These are phyloP conservation scores for Diadophis punctatus DNA, from an alignment of 2,113 vertebrate species.

Conservation along the genomic window DNA sequence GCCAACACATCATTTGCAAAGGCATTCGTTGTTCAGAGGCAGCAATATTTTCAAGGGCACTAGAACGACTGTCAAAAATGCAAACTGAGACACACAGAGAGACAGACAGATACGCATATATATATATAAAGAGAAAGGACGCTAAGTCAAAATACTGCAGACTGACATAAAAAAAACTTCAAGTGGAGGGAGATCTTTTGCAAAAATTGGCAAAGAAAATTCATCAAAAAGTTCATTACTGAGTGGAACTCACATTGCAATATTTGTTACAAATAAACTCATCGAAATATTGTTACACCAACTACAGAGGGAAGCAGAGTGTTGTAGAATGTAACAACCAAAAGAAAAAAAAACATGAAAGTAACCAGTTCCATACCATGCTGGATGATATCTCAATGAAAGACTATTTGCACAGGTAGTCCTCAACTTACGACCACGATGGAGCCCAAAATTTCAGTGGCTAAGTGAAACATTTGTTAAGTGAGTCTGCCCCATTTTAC, in stretches of 20 bases:
- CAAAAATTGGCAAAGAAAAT: too few species aligned
- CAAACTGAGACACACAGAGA: neutral
- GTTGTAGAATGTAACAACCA: neutral
- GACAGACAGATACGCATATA: neutral
- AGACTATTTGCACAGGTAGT: neutral
- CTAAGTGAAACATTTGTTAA: neutral
- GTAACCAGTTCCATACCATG: neutral
- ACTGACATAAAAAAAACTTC: neutral
- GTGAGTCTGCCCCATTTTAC: neutral
- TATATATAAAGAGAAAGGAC: neutral
- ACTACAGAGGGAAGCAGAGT: neutral
- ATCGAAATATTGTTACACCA: neutral
- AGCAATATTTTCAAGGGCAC: neutral
- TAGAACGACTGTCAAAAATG: neutral
- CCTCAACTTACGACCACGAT: neutral
- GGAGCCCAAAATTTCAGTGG: neutral
- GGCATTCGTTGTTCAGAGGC: too few species aligned
- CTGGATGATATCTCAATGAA: neutral
- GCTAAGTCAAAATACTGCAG: neutral
- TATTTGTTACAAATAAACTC: neutral
- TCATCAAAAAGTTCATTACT: neutral
- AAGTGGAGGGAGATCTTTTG: too few species aligned
- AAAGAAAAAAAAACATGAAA: neutral
- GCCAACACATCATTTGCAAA: too few species aligned
- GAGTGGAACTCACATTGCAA: neutral